These are phyloP conservation scores for Corythoichthys haematopterus DNA, from an alignment of 2,113 vertebrate species.

Conservation along the genomic window DNA sequence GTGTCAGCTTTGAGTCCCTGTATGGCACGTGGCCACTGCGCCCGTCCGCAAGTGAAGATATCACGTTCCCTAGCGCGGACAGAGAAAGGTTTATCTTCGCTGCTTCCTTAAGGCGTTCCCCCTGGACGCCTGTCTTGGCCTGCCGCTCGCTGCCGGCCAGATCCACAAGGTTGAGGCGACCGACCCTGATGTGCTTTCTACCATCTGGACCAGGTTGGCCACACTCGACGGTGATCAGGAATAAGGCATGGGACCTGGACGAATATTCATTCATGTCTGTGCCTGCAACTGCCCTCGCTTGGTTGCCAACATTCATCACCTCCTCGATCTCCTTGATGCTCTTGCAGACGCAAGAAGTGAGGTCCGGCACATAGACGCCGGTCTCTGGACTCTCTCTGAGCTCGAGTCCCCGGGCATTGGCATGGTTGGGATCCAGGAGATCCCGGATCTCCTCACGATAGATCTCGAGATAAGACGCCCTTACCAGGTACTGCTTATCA, in stretches of 20 bases:
- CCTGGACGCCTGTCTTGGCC: constrained; percentile 81
- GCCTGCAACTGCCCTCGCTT: constrained; percentile 82
- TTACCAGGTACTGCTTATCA: constrained; percentile 93
- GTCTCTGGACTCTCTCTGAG: constrained; percentile 93
- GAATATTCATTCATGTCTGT: constrained; percentile 97
- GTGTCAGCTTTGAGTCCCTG: constrained; percentile 95
- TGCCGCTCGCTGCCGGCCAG: constrained; percentile 94
- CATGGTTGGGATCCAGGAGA: constrained; percentile 75
- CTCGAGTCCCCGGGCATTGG: constrained; percentile 84
- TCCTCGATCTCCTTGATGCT: constrained; percentile 97
- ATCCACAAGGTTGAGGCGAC: constrained; percentile 95
- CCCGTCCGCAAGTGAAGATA: constrained; percentile 88
- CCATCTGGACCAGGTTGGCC: constrained; percentile 87
- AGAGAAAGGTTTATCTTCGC: constrained; percentile 98
- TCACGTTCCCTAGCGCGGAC: constrained; percentile 93
- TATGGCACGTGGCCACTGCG: constrained; percentile 91
- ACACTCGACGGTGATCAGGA: constrained; percentile 93
- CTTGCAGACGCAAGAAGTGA: constrained; percentile 95
- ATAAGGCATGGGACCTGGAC: constrained; percentile 93
- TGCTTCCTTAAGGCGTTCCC: constrained; percentile 90
- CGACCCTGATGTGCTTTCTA: constrained; percentile 90
- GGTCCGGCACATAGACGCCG: constrained; percentile 91
- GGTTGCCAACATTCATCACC: constrained; percentile 94
- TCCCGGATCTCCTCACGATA: constrained; percentile 95
- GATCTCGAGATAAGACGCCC: constrained; percentile 96